A percentile compares a stretch with the other conserved stretches of the same genome.
Evolutionary conservation across 1,140 invertebrate genomes (phyloP).

Genomic region (Drosophila orena): DNA sequence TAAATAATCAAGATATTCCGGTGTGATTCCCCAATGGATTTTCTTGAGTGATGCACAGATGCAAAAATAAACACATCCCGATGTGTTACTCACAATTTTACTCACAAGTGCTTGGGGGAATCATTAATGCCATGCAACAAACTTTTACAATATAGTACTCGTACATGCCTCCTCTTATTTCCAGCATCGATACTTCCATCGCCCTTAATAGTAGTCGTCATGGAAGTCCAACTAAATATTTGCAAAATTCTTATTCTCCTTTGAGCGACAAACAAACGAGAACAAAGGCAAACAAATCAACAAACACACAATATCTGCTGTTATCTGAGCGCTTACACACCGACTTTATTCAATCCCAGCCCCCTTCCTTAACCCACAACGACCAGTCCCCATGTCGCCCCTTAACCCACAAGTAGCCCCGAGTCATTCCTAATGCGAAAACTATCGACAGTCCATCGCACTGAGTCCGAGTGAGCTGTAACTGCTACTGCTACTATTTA

Average conservation of each 20-base stretch:
- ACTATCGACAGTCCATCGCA: conserved; percentile 44
- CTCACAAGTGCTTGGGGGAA: conserved; percentile 19
- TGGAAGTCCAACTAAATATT: conserved; percentile 22
- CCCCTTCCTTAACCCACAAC: conserved; percentile 15
- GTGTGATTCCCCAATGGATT: conserved; percentile 10
- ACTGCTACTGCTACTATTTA: conserved; percentile 40
- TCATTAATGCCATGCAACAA: conserved; percentile 19
- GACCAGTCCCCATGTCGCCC: background rate
- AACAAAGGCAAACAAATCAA: conserved; percentile 32
- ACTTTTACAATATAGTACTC: background rate
- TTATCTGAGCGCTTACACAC: conserved; percentile 41
- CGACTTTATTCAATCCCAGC: background rate
- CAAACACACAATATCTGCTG: conserved; percentile 38
- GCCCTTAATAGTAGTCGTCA: background rate
- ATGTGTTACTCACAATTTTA: conserved; percentile 2
- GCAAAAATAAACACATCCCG: conserved; percentile 20
- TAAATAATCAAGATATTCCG: conserved; percentile 21
- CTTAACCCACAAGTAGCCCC: conserved; percentile 23
- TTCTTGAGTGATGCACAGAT: background rate
- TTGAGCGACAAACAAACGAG: conserved; percentile 29
- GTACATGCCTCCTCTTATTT: background rate
- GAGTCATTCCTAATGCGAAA: conserved; percentile 43
- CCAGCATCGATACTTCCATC: background rate
- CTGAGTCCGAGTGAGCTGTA: conserved; percentile 36
- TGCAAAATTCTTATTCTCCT: conserved; percentile 22